Conservation (phyloP, 2,113 vertebrate species). For the Talpa occidentalis region DNA sequence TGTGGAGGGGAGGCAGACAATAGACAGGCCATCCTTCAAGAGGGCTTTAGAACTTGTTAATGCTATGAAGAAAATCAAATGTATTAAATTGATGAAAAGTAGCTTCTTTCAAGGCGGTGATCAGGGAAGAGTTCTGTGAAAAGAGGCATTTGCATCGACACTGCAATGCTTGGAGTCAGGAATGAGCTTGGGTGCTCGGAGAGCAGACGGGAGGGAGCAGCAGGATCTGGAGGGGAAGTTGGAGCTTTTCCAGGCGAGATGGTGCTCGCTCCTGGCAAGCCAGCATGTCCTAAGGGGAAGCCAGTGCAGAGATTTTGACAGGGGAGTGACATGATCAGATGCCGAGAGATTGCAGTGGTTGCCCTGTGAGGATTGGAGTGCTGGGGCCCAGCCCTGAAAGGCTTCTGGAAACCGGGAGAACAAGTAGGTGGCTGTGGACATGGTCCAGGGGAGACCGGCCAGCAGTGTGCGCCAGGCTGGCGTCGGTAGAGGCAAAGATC, state of each 20-base stretch:
- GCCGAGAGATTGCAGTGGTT: background rate
- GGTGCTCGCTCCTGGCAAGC: background rate
- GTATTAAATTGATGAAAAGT: background rate
- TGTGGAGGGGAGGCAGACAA: background rate
- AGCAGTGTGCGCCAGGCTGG: no score
- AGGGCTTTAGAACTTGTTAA: background rate
- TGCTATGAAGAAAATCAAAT: background rate
- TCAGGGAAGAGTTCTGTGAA: background rate
- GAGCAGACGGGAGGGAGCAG: background rate
- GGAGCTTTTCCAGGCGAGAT: background rate
- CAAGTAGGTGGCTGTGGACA: background rate
- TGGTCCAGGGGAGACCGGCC: background rate
- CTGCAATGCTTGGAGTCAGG: background rate
- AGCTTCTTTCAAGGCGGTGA: background rate
- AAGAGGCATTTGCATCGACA: background rate
- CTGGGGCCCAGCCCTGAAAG: background rate
- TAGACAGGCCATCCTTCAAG: background rate
- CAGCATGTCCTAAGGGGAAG: background rate
- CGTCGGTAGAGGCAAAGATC: background rate
- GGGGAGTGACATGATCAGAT: background rate
- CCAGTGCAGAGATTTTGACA: background rate
- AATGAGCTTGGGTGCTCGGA: background rate
- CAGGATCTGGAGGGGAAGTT: background rate
- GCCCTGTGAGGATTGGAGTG: background rate
- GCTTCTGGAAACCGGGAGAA: background rate